Evolutionary conservation across 2,888 invertebrate genomes (phyloP).

Genomic region (Chaitophorus viminalis): DNA sequence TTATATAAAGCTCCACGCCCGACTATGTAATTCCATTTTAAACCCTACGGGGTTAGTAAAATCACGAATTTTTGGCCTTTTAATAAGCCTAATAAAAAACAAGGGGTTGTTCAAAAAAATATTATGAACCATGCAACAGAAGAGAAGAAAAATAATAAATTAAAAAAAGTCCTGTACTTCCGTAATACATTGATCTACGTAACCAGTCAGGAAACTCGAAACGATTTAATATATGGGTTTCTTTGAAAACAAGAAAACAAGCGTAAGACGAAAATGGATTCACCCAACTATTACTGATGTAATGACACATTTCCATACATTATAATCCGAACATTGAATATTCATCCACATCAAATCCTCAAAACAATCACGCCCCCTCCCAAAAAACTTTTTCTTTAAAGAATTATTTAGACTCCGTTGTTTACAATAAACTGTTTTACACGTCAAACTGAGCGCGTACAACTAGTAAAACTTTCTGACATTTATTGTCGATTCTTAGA

Average conservation of each 20-base stretch:
- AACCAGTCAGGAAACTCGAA: slow-evolving; percentile 32
- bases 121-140: not conserved
- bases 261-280: slow-evolving; percentile 35
- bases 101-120: slow-evolving; percentile 14
- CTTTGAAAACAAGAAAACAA: slow-evolving; percentile 31
- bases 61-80: slow-evolving; percentile 41
- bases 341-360: not conserved
- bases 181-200: not conserved
- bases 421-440: not conserved
- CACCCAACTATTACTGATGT: slow-evolving; percentile 6
- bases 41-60: slow-evolving; percentile 37
- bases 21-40: slow-evolving; percentile 37
- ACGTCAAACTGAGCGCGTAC: not conserved
- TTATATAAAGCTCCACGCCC: slow-evolving; percentile 1
- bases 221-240: not conserved
- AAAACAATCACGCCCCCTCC: not conserved
- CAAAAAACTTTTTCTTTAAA: not conserved
- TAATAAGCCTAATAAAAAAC: slow-evolving; percentile 54
- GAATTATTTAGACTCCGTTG: not conserved
- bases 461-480: not conserved
- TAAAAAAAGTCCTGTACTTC: not conserved
- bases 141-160: slow-evolving; percentile 38
- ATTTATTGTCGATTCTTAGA: slow-evolving; percentile 1
- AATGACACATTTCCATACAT: slow-evolving; percentile 52
- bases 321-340: slow-evolving; percentile 15